phyloP scores from a whole-genome alignment of 2,888 invertebrate genomes.

The Apamea epomidion region DNA sequence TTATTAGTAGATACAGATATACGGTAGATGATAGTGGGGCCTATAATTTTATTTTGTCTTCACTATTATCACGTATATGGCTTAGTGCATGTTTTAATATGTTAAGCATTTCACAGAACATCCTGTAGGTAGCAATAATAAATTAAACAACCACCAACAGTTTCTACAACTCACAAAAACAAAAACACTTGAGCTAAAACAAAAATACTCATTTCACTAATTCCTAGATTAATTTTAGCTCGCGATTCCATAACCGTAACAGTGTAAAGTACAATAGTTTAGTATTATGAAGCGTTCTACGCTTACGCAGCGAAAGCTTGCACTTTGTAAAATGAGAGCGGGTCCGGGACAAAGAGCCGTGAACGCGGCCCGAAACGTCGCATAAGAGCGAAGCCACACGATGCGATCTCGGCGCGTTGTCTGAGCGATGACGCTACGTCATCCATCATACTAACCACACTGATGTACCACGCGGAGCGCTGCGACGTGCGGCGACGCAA shows the following conservation, averaged over 20 bases:
- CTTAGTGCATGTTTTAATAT: neutral
- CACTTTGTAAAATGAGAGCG: constrained; percentile 85
- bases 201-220: constrained; percentile 53
- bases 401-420: neutral
- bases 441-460: neutral
- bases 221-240: constrained; percentile 64
- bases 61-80: neutral
- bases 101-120: neutral
- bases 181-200: constrained; percentile 11
- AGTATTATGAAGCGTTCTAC: constrained; percentile 80
- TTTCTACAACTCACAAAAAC: constrained; percentile 1
- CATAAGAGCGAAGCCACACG: constrained; percentile 57
- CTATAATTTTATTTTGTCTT: neutral
- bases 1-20: neutral
- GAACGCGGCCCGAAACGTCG: constrained; percentile 78
- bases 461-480: neutral
- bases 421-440: too few species aligned
- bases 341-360: constrained; percentile 80
- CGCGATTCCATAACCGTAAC: constrained; percentile 65
- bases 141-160: neutral
- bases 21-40: neutral
- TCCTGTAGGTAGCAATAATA: neutral
- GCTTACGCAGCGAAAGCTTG: constrained; percentile 83
- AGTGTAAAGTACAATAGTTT: constrained; percentile 77
- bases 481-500: neutral